phyloP scores from a whole-genome alignment of 2,888 invertebrate species.

The Drosophila meridionalis region DNA sequence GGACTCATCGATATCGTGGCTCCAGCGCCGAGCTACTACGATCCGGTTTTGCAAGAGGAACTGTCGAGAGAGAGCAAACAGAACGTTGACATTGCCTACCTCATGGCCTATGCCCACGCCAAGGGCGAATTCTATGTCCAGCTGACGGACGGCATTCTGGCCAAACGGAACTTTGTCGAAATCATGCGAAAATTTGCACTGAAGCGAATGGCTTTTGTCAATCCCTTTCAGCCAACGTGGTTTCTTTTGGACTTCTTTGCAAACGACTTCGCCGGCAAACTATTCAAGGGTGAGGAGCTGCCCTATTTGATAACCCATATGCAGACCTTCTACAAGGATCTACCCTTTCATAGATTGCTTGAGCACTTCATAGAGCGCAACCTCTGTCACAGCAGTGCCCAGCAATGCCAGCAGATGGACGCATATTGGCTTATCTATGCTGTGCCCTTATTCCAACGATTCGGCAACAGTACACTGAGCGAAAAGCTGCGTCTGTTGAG shows the following conservation, averaged over 20 bases:
- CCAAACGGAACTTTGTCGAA: background rate
- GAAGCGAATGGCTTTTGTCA: background rate
- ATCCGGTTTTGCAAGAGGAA: background rate
- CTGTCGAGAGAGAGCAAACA: background rate
- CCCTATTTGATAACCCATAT: constrained; percentile 1
- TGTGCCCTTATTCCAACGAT: background rate
- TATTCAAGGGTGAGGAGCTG: background rate
- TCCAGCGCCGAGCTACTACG: background rate
- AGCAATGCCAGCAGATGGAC: background rate
- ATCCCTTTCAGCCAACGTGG: background rate
- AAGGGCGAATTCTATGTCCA: background rate
- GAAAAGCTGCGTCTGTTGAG: background rate
- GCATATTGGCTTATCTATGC: background rate
- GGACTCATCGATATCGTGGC: background rate
- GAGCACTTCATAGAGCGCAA: background rate
- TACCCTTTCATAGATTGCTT: background rate
- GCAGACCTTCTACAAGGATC: background rate
- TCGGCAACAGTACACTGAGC: background rate
- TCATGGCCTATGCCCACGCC: constrained; percentile 1
- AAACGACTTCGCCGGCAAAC: background rate
- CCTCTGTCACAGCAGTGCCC: background rate
- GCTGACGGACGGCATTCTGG: background rate
- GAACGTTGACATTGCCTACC: background rate
- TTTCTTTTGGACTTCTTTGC: background rate
- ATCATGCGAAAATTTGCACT: background rate